Percentiles rank a stretch among this genome's conserved stretches.
These are phyloP conservation scores for Junco hyemalis DNA, from an alignment of 2,113 vertebrate species.

Conservation along the genomic window DNA sequence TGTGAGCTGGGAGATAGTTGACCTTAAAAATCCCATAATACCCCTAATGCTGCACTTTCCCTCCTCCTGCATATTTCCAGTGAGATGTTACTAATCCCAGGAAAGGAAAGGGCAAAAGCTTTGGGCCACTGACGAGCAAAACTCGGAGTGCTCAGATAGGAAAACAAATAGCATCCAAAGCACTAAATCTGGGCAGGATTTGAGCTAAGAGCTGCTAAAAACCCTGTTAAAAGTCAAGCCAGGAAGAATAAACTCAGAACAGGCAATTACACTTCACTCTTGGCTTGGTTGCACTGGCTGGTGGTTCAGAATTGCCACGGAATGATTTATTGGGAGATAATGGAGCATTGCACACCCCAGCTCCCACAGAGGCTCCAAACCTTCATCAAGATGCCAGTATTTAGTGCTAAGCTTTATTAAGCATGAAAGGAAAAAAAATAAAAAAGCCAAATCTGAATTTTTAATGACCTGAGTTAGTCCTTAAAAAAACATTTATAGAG, in stretches of 20 bases:
- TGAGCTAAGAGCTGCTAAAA: constrained; percentile 14
- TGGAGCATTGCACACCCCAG: background rate
- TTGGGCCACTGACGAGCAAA: background rate
- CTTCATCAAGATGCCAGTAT: background rate
- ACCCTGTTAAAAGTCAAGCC: background rate
- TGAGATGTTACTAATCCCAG: background rate
- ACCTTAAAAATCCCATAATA: background rate
- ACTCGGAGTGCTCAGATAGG: background rate
- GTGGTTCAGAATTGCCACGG: background rate
- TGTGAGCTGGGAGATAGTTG: background rate
- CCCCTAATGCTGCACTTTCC: background rate
- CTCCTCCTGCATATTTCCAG: background rate
- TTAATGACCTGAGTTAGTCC: background rate
- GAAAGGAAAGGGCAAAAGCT: background rate
- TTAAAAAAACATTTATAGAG: background rate
- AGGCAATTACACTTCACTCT: background rate
- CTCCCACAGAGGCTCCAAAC: background rate
- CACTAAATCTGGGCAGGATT: background rate
- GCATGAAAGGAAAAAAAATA: background rate
- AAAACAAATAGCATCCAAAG: background rate
- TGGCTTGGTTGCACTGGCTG: background rate
- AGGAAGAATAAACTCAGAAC: background rate
- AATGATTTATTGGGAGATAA: background rate
- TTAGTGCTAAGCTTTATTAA: constrained; percentile 1
- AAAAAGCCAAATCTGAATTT: background rate